Evolutionary conservation across 2,888 invertebrate species (phyloP), one percentile per base, ranked within the genome.

Genomic region (Cantharis lateralis): DNA sequence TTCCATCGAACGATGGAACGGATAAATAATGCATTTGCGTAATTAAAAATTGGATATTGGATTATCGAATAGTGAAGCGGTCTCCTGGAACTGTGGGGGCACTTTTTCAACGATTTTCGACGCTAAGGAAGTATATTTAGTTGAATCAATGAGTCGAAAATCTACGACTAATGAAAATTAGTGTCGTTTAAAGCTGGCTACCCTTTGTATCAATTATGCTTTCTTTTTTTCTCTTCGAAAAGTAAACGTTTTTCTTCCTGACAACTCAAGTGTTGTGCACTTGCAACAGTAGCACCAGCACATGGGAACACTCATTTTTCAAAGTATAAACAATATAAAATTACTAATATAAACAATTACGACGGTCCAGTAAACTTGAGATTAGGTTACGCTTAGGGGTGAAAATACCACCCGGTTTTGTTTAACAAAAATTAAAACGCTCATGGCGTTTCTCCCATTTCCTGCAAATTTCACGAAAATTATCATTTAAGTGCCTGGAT

Each of bases 111-210:
- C 81, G 78, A 81, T 81, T 81, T 74, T 75, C 77, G 76, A 74
- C 80, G 48, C 72, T 78, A 78, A 79, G 79, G 79, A 80, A 80
- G 76, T 78, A 80, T 79, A 82, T 83, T 83, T 83, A 82, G 80
- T 78, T 69, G 79, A 77, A 74, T 80, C 80, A 79, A 83, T 83
- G 80, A 80, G 68, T 75, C 79, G 82, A 80, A 83, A 83, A 79
- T 69, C 76, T 70, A 81, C 80, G 80, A 79, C 82, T 83, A 83
- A 83, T 82, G 82, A 82, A 81, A 82, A 83, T 83, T 83, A 80
- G 81, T 77, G 76, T 72, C 73, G 75, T 78, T 75, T 73, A 78
- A 76, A 72, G 28, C 32, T 11, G 68, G 26, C 64, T 71, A 18
- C 70, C 74, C 62, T 68, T 64, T 70, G 26, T 64, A 77, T 71